phyloP scores from a whole-genome alignment of 2,888 invertebrate genomes.

The Trachelus tabidus region DNA sequence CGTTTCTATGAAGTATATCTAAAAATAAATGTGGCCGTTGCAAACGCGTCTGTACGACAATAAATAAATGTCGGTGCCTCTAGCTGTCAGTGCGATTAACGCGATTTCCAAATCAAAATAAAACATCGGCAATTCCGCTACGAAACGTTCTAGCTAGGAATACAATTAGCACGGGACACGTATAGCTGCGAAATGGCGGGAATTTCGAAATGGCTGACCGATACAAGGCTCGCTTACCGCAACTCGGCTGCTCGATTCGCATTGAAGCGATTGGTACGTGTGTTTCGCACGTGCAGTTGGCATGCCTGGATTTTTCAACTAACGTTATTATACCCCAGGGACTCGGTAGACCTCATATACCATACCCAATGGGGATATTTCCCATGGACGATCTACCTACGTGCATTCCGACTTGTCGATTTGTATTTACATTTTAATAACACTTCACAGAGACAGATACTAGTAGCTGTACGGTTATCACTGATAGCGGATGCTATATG shows the following conservation, averaged over 20 bases:
- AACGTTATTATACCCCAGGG: slow-evolving; percentile 24
- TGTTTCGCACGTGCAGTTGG: slow-evolving; percentile 13
- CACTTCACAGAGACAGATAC: slow-evolving; percentile 28
- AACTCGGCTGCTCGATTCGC: slow-evolving; percentile 11
- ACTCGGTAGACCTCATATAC: neutral
- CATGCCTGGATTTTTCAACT: slow-evolving; percentile 21
- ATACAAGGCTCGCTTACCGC: slow-evolving; percentile 8
- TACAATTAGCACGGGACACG: slow-evolving; percentile 25
- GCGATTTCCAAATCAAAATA: slow-evolving; percentile 27
- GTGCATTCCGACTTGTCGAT: slow-evolving; percentile 38
- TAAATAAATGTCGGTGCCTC: neutral
- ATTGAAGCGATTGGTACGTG: slow-evolving; percentile 5
- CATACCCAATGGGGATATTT: too few species aligned
- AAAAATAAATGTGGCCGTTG: neutral
- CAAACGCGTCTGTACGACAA: neutral
- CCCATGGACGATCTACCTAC: too few species aligned
- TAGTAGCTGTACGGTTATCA: too few species aligned
- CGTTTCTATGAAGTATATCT: neutral
- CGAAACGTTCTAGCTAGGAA: neutral
- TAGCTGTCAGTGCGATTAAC: neutral
- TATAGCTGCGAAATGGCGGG: slow-evolving; percentile 6
- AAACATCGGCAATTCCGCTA: slow-evolving; percentile 31
- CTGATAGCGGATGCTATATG: too few species aligned
- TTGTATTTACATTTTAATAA: slow-evolving; percentile 54
- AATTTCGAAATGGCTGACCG: neutral